These are phyloP conservation scores for Pollenia labialis DNA, from an alignment of 2,888 invertebrate genomes.

Conservation along the genomic window DNA sequence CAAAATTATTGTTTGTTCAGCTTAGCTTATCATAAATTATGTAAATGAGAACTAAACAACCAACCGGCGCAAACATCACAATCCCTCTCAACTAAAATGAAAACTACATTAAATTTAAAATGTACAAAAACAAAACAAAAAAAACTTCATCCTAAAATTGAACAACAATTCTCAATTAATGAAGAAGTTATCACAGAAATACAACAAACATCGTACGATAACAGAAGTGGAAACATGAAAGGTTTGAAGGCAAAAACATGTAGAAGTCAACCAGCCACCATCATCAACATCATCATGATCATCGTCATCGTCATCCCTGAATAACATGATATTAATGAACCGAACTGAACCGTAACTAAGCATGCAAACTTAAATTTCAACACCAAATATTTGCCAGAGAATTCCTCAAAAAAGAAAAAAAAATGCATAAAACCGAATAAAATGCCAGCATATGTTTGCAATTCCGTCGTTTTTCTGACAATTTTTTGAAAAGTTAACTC, in stretches of 20 bases:
- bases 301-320: constrained; percentile 48
- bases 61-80: constrained; percentile 73
- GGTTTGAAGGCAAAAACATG: constrained; percentile 62
- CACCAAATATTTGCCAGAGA: constrained; percentile 48
- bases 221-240: constrained; percentile 75
- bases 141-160: constrained; percentile 65
- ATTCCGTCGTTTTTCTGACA: constrained; percentile 7
- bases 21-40: constrained; percentile 83
- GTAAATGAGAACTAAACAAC: constrained; percentile 78
- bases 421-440: constrained; percentile 73
- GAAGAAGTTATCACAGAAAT: constrained; percentile 77
- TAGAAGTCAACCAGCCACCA: constrained; percentile 55
- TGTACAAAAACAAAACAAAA: constrained; percentile 31
- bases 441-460: constrained; percentile 62
- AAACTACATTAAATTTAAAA: constrained; percentile 61
- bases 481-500: constrained; percentile 7
- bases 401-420: constrained; percentile 34
- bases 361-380: constrained; percentile 68
- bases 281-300: constrained; percentile 33
- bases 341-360: constrained; percentile 67
- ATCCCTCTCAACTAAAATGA: constrained; percentile 66
- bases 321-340: constrained; percentile 68
- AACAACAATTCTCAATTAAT: constrained; percentile 83
- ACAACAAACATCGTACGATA: constrained; percentile 74
- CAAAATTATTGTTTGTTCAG: constrained; percentile 83